Conservation (phyloP, 2,797 vertebrate species). For the Meriones psammophilus region DNA sequence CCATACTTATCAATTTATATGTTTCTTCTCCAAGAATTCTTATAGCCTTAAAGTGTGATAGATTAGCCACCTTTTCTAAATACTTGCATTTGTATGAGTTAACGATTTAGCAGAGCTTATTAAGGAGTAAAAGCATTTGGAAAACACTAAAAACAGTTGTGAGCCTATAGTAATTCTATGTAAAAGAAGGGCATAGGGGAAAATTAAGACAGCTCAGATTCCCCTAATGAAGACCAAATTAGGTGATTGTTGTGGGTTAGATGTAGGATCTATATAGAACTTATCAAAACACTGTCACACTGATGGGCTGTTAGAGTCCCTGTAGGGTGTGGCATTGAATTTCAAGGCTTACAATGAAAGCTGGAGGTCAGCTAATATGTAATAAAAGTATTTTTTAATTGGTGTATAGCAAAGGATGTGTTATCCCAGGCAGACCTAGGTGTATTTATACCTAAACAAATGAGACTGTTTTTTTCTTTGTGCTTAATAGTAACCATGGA, state of each 20-base stretch:
- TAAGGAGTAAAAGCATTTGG: background rate
- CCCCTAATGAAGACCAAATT: background rate
- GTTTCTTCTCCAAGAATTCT: background rate
- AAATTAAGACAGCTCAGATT: background rate
- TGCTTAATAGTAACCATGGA: background rate
- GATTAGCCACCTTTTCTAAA: background rate
- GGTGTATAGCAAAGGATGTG: background rate
- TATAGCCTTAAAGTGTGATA: background rate
- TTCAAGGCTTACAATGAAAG: background rate
- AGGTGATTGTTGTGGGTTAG: background rate
- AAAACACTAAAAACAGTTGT: background rate
- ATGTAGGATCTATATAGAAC: background rate
- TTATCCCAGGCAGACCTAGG: background rate
- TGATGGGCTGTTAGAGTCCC: background rate
- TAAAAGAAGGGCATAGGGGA: accelerated
- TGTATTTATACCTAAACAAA: background rate
- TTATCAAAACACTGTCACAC: background rate
- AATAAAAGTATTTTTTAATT: background rate
- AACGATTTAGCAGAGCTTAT: background rate
- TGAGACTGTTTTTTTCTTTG: background rate
- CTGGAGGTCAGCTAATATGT: background rate
- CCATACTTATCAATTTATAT: background rate
- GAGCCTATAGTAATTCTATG: background rate
- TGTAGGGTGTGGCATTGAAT: background rate
- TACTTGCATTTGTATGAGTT: background rate